These are phyloP conservation scores for Onychomys torridus DNA, from an alignment of 2,797 vertebrate species.

Conservation along the genomic window DNA sequence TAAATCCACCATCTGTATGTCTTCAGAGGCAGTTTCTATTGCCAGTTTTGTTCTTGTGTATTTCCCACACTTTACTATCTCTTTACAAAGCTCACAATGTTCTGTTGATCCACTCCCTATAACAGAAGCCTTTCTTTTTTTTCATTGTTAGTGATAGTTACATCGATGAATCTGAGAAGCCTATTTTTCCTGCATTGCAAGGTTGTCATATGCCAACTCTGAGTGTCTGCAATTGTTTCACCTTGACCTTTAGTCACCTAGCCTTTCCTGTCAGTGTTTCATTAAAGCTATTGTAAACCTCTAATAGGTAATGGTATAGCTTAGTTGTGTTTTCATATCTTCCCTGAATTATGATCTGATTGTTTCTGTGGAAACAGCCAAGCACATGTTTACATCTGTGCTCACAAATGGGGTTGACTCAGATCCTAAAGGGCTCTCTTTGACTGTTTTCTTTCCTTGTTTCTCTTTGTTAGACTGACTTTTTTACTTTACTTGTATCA, in stretches of 20 bases:
- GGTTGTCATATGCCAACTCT: background rate
- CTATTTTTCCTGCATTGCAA: background rate
- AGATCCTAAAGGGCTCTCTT: background rate
- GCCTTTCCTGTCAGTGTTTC: background rate
- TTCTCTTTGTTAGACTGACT: background rate
- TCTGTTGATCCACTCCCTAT: background rate
- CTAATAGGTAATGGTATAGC: background rate
- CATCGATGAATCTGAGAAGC: background rate
- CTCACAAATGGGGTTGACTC: background rate
- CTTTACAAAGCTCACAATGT: background rate
- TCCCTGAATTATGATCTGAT: background rate
- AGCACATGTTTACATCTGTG: background rate
- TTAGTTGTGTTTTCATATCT: background rate
- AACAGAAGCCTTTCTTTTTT: background rate
- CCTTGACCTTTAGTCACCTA: background rate
- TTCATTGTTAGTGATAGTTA: background rate
- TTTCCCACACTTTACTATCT: constrained; percentile 40
- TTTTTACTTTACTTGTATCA: background rate
- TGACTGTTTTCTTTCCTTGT: background rate
- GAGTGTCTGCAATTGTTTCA: background rate
- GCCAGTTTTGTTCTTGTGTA: constrained; percentile 35
- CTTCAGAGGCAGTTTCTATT: constrained; percentile 60
- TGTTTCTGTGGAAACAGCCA: background rate
- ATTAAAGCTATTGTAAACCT: background rate
- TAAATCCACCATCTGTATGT: constrained; percentile 55